Evolutionary conservation across 1,140 invertebrate species (phyloP).

Genomic region (Drosophila lacertosa): DNA sequence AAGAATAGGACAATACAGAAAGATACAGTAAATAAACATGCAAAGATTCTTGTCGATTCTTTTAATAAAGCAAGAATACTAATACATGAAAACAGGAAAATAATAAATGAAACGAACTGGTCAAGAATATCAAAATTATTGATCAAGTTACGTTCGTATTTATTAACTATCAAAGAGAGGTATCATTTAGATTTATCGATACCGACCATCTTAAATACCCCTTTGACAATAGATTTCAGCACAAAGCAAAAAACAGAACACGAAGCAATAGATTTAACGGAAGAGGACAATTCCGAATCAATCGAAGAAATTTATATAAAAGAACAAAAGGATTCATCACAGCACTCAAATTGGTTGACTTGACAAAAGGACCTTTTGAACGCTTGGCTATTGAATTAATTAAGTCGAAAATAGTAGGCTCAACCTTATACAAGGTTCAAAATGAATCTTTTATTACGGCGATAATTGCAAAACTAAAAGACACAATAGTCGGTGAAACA

Average conservation of each 20-base stretch:
- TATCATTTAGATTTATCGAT: not conserved
- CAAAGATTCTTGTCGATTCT: not conserved
- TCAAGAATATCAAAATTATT: not conserved
- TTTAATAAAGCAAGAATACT: slow-evolving; percentile 1
- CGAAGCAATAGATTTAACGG: slow-evolving; percentile 3
- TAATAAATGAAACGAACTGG: not conserved
- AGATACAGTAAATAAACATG: slow-evolving; percentile 1
- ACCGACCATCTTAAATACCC: not conserved
- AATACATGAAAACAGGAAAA: not conserved
- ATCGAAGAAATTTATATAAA: not conserved
- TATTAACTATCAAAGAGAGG: not conserved
- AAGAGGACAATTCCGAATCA: slow-evolving; percentile 9
- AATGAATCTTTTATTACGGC: too few species aligned
- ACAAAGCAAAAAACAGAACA: too few species aligned
- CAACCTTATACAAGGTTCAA: too few species aligned
- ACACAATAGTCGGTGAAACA: too few species aligned
- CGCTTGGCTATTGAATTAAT: too few species aligned
- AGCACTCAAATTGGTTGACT: too few species aligned
- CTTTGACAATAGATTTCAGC: not conserved
- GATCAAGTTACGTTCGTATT: not conserved
- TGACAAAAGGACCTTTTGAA: too few species aligned
- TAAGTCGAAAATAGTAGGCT: too few species aligned
- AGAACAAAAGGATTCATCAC: too few species aligned
- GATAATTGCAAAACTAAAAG: too few species aligned
- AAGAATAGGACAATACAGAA: not conserved